These are phyloP conservation scores for Poeciliopsis infans DNA, from an alignment of 2,797 vertebrate genomes.

Conservation along the genomic window DNA sequence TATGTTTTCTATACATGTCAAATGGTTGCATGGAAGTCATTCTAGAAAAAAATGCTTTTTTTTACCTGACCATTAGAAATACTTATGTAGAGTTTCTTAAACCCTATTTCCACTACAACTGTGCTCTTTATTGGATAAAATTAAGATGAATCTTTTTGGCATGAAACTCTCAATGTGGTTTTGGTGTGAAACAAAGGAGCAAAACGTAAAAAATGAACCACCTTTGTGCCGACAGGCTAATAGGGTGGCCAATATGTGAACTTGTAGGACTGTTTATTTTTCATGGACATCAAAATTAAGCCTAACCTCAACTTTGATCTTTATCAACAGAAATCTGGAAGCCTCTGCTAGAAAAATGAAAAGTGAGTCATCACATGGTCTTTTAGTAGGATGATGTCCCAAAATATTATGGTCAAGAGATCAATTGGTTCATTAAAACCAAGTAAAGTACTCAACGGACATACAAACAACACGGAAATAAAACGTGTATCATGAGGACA, in stretches of 20 bases:
- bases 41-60: not conserved
- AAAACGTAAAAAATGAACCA: not conserved
- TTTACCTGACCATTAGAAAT: not conserved
- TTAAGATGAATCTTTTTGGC: not conserved
- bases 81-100: not conserved
- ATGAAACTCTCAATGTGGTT: not conserved
- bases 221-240: not conserved
- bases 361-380: not conserved
- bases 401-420: not conserved
- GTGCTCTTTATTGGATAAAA: no score
- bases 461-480: not conserved
- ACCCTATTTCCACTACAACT: not conserved
- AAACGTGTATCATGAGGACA: not conserved
- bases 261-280: not conserved
- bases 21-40: not conserved
- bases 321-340: not conserved
- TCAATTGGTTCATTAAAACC: not conserved
- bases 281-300: not conserved
- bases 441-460: not conserved
- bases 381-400: not conserved
- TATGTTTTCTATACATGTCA: no score
- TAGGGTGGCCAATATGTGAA: not conserved
- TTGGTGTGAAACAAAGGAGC: not conserved
- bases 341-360: not conserved
- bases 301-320: not conserved